Base-by-base conservation (phyloP, 2,888 invertebrate species). In the Aleiodes alternator region DNA sequence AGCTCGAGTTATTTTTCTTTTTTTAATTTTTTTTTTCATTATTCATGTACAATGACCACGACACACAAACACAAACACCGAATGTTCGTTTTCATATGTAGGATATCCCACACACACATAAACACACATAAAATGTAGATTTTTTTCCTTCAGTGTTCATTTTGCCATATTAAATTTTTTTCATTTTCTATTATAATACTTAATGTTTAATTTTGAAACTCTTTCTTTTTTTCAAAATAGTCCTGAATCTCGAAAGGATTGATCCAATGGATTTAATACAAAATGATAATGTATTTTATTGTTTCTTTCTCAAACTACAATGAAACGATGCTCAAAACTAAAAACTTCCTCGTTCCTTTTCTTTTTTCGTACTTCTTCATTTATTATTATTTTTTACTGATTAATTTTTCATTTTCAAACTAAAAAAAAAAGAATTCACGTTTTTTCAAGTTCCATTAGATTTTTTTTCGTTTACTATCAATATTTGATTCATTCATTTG, bases 321-420 rank as follows among this genome's bases (percentile, higher is more conserved):
- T n/a, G 12, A 64, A 73, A 61, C 66, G 59, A 78, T 78, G 76
- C 76, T 76, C 75, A 75, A 73, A 66, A 69, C 50, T 23, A 23
- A 23, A 38, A 77, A 72, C 69, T 78, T 78, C 73, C 69, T 73
- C 71, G 68, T 77, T 70, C 23, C 73, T 71, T 73, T 75, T 50
- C 51, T 73, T 75, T 48, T 57, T 56, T 64, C 23, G n/a, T 66
- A 66, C 43, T 70, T 69, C 48, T 73, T 66, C 69, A 74, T 64
- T 68, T 51, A 57, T 55, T 68, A 57, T 43, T 6, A 34, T 53
- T 56, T 53, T 55, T 61, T 23, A 5, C 14, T 43, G 23, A 31
- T 16, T 12, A 66, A 16, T 71, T 55, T 29, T 59, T 16, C 56
- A 56, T 38, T 31, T n/a, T n/a, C n/a, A n/a, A n/a, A n/a, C n/a